Evolutionary conservation across 2,888 invertebrate species (phyloP), one percentile per base, ranked within the genome.

Genomic region (Sturmia bella): DNA sequence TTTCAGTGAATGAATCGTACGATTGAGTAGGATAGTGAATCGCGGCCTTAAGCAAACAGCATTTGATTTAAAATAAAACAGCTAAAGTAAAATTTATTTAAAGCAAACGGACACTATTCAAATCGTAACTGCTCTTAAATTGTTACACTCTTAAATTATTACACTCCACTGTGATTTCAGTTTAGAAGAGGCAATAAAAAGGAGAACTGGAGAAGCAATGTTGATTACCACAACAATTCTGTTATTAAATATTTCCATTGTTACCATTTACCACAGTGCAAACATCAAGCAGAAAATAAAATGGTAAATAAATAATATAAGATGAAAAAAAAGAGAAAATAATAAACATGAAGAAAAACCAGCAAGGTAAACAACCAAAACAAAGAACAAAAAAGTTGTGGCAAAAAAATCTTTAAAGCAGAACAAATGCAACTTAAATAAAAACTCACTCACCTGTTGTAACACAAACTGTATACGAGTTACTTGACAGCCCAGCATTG

Each of bases 181-280:
- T 24, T 41, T n/a, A 54, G 66, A 78, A 64, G 24, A 63, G 9
- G 21, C 41, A 43, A 48, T 7, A 24, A 24, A 13, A 9, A 59
- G 24, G 0, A 11, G 7, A 41, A 21, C 21, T 27, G 32, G 32
- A 61, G 15, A 32, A 54, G 11, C 37, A 52, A 50, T 70, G 75
- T 41, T 41, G 66, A 75, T 69, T 66, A 39, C 75, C 80, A 68
- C 76, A 77, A 77, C 41, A 68, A 73, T 81, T 72, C 56, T 76
- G 54, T 81, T 77, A 77, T 81, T 76, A 81, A 81, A 81, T 81
- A 77, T 75, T 80, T 80, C n/a, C 52, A 52, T 79, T 73, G 57
- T 66, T 64, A 12, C 50, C 57, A 27, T 72, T 52, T 45, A 45
- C 73, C 52, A 63, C 37, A 69, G 61, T 56, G 48, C 45, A 77